A percentile compares a stretch with the other conserved stretches of the same genome.
These are phyloP conservation scores for Astropecten irregularis DNA, from an alignment of 53 echinoderm and acorn worm species.

Conservation along the genomic window DNA sequence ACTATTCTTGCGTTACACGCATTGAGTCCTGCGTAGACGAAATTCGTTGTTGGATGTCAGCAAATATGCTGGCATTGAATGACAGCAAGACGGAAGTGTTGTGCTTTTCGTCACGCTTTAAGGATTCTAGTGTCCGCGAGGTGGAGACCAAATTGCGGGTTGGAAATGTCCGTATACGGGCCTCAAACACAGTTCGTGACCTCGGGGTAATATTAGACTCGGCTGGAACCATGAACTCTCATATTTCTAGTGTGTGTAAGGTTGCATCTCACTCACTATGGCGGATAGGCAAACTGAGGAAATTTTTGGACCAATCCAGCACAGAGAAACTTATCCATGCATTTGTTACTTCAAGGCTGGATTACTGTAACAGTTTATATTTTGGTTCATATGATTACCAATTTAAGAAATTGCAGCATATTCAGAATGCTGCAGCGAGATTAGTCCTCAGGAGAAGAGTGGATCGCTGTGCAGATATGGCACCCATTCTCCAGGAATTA, in stretches of 20 bases:
- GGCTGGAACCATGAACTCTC: too few species aligned
- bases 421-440: neutral
- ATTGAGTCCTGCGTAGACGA: too few species aligned
- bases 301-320: neutral
- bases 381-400: slow-evolving; percentile 15
- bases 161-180: neutral
- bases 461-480: neutral
- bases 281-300: slow-evolving; percentile 16
- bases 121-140: neutral
- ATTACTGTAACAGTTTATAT: slow-evolving; percentile 38
- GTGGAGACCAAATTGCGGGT: neutral
- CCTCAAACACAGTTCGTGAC: neutral
- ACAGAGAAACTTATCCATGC: slow-evolving; percentile 31
- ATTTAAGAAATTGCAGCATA: slow-evolving; percentile 16
- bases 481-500: neutral
- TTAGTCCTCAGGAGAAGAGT: neutral
- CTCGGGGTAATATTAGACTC: slow-evolving; percentile 1
- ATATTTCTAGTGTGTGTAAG: slow-evolving; percentile 3
- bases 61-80: too few species aligned
- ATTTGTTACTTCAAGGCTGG: slow-evolving; percentile 40
- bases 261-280: slow-evolving; percentile 14
- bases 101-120: neutral
- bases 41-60: too few species aligned
- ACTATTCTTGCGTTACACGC: too few species aligned
- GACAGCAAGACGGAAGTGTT: too few species aligned